Evolutionary conservation across 2,888 invertebrate genomes (phyloP).

Genomic region (Zaprionus obscuricornis): DNA sequence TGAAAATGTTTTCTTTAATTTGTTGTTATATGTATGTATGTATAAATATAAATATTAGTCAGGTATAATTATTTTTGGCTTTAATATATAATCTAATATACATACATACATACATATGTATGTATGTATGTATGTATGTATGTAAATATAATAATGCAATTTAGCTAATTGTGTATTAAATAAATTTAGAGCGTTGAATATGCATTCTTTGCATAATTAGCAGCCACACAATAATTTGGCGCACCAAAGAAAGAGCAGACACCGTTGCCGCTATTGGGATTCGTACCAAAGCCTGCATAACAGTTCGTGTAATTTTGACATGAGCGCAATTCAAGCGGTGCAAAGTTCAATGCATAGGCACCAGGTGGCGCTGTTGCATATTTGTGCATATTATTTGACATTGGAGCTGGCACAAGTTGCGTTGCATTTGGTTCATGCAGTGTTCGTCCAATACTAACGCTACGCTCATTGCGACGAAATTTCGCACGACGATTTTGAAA

Average conservation of each 20-base stretch:
- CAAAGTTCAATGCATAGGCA: constrained; percentile 81
- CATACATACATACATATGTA: constrained; percentile 22
- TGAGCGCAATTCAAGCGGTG: constrained; percentile 81
- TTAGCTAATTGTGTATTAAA: constrained; percentile 58
- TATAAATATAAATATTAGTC: constrained; percentile 61
- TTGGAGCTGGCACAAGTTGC: constrained; percentile 81
- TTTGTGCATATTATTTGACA: constrained; percentile 79
- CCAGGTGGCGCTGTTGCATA: constrained; percentile 62
- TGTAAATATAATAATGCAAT: constrained; percentile 60
- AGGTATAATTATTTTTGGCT: constrained; percentile 50
- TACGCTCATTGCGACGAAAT: constrained; percentile 91
- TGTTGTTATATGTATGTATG: constrained; percentile 15
- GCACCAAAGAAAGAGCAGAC: constrained; percentile 80
- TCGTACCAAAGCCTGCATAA: constrained; percentile 75
- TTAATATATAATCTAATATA: too few relatives aligned
- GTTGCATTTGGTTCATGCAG: constrained; percentile 55
- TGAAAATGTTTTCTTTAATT: not conserved
- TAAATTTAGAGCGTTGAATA: constrained; percentile 68
- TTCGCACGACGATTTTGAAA: constrained; percentile 93
- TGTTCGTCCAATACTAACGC: constrained; percentile 73
- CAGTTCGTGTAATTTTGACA: constrained; percentile 80
- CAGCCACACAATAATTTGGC: constrained; percentile 81
- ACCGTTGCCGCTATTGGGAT: constrained; percentile 52
- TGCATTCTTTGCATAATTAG: constrained; percentile 78
- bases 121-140: constrained; percentile 26